phyloP scores from a whole-genome alignment of 1,140 invertebrate species.

The Goniozus legneri region DNA sequence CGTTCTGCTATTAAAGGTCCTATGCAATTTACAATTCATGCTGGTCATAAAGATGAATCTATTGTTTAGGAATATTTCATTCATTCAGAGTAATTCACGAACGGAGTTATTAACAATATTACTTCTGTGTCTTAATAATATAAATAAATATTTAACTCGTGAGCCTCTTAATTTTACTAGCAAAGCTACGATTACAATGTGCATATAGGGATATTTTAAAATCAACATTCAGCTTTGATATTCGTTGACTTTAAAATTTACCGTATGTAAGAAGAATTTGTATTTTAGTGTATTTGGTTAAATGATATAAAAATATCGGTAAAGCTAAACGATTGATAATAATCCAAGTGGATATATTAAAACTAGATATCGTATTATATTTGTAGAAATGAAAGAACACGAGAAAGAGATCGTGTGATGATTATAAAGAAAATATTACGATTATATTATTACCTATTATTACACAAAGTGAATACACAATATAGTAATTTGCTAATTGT shows the following conservation, averaged over 20 bases:
- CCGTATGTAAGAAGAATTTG: conserved; percentile 45
- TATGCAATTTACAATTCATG: neutral
- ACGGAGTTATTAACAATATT: conserved; percentile 16
- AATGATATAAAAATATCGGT: conserved; percentile 48
- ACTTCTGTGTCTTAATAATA: conserved; percentile 24
- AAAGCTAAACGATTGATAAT: conserved; percentile 49
- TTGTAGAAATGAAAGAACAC: conserved; percentile 51
- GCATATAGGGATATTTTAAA: conserved; percentile 30
- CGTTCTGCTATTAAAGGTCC: neutral
- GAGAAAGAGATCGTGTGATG: conserved; percentile 46
- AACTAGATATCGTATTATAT: conserved; percentile 53
- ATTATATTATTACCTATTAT: conserved; percentile 55
- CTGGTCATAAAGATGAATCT: neutral
- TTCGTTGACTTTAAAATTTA: conserved; percentile 35
- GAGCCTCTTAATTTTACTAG: conserved; percentile 45
- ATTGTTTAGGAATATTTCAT: no score
- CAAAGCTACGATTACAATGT: conserved; percentile 37
- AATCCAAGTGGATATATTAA: conserved; percentile 42
- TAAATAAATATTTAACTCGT: conserved; percentile 26
- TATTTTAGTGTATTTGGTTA: conserved; percentile 54
- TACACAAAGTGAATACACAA: conserved; percentile 55
- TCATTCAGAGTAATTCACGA: neutral
- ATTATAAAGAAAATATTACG: conserved; percentile 51
- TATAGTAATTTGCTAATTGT: conserved; percentile 57
- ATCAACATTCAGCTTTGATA: conserved; percentile 21